Evolutionary conservation across 2,888 invertebrate species (phyloP).

Genomic region (Andrena minutula): DNA sequence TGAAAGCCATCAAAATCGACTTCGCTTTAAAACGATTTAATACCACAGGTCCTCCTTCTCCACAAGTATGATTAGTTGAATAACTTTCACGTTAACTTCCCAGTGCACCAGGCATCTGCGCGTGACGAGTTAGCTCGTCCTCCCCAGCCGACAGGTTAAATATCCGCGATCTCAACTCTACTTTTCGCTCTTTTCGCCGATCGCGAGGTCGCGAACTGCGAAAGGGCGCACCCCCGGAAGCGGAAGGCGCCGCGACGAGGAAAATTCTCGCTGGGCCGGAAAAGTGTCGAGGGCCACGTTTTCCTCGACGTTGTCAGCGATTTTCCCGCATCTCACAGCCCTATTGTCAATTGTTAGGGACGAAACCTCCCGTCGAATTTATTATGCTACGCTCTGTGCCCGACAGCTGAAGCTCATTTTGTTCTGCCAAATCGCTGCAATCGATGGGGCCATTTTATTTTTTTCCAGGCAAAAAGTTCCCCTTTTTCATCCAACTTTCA

Average conservation of each 20-base stretch:
- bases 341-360: constrained; percentile 49
- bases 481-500: neutral
- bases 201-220: neutral
- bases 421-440: neutral
- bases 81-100: no score
- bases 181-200: neutral
- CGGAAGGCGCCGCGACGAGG: constrained; percentile 11
- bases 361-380: constrained; percentile 24
- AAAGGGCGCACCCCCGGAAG: neutral
- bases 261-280: constrained; percentile 34
- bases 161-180: neutral
- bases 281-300: constrained; percentile 30
- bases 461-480: neutral
- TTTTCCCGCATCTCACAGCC: constrained; percentile 31
- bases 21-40: no score
- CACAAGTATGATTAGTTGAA: no score
- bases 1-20: no score
- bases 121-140: no score
- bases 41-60: no score
- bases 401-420: constrained; percentile 38
- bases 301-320: constrained; percentile 44
- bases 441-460: neutral
- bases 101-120: no score
- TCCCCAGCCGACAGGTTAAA: no score
- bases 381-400: constrained; percentile 44